Evolutionary conservation across 2,797 vertebrate genomes (phyloP).

Genomic region (Pseudomugil tenellus): DNA sequence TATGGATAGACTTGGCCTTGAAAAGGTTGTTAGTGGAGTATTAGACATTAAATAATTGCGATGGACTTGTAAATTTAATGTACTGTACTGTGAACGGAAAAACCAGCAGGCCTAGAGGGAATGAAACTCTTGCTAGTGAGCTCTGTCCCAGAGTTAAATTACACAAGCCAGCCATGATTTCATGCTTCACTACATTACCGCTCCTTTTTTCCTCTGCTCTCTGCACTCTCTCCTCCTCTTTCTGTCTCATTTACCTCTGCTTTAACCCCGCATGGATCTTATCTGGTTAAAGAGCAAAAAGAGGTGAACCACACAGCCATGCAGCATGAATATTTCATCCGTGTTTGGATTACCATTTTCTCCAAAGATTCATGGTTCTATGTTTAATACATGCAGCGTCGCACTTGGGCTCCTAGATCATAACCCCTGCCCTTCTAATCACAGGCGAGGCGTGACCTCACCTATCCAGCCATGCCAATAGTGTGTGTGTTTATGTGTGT

Average conservation of each 20-base stretch:
- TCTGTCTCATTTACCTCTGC: slow-evolving; percentile 75
- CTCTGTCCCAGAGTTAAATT: slow-evolving; percentile 84
- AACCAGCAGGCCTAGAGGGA: slow-evolving; percentile 70
- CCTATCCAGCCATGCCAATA: slow-evolving; percentile 46
- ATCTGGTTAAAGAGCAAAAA: slow-evolving; percentile 77
- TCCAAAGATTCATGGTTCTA: slow-evolving; percentile 73
- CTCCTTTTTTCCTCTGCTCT: slow-evolving; percentile 54
- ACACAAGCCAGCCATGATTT: slow-evolving; percentile 85
- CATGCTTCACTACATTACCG: slow-evolving; percentile 83
- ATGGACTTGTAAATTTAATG: slow-evolving; percentile 23
- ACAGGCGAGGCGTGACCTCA: slow-evolving; percentile 46
- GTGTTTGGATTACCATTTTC: slow-evolving; percentile 77
- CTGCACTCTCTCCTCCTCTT: slow-evolving; percentile 52
- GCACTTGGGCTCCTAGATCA: slow-evolving; percentile 55
- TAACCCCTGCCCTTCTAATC: slow-evolving; percentile 69
- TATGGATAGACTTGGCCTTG: slow-evolving; percentile 31
- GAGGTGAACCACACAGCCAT: slow-evolving; percentile 64
- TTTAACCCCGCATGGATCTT: slow-evolving; percentile 76
- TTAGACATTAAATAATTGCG: slow-evolving; percentile 47
- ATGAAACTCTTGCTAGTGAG: slow-evolving; percentile 77
- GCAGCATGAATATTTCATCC: slow-evolving; percentile 79
- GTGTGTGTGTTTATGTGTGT: slow-evolving; percentile 25
- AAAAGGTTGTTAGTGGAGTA: slow-evolving; percentile 32
- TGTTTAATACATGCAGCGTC: slow-evolving; percentile 73
- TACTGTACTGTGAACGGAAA: slow-evolving; percentile 18